Percentiles rank a stretch among this genome's conserved stretches.
Conservation (phyloP, 1,140 invertebrate species). For the Drosophila rufa region DNA sequence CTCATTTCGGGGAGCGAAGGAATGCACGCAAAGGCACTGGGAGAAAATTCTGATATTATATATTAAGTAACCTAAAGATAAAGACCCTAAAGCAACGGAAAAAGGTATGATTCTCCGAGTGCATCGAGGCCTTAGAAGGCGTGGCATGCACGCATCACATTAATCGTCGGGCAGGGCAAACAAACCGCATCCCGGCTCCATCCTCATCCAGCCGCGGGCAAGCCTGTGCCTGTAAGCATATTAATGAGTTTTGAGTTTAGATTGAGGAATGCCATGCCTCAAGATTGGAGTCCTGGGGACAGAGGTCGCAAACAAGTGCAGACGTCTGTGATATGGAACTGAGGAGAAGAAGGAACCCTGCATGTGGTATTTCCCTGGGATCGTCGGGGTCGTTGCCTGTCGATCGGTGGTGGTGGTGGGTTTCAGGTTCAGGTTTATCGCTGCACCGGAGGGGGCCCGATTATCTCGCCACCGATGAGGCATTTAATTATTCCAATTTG, state of each 20-base stretch:
- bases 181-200: slow-evolving; percentile 37
- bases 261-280: slow-evolving; percentile 67
- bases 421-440: slow-evolving; percentile 40
- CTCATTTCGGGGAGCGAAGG: slow-evolving; percentile 51
- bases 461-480: slow-evolving; percentile 47
- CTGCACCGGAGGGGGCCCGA: slow-evolving; percentile 38
- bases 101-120: slow-evolving; percentile 6
- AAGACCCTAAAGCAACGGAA: background rate
- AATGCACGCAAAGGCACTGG: slow-evolving; percentile 32
- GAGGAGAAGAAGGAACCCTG: slow-evolving; percentile 10
- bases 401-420: slow-evolving; percentile 17
- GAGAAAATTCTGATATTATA: background rate
- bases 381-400: slow-evolving; percentile 30
- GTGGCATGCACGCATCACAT: slow-evolving; percentile 60
- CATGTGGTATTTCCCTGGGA: slow-evolving; percentile 43
- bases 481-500: slow-evolving; percentile 77
- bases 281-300: slow-evolving; percentile 2
- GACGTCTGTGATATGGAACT: slow-evolving; percentile 35
- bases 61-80: background rate
- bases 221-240: slow-evolving; percentile 61
- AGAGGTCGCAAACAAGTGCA: slow-evolving; percentile 57
- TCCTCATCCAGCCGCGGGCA: slow-evolving; percentile 18
- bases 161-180: slow-evolving; percentile 66
- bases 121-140: slow-evolving; percentile 23
- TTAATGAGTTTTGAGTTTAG: slow-evolving; percentile 75